These are phyloP conservation scores for Scaptomyza graminum DNA, from an alignment of 1,140 invertebrate species.

Conservation along the genomic window DNA sequence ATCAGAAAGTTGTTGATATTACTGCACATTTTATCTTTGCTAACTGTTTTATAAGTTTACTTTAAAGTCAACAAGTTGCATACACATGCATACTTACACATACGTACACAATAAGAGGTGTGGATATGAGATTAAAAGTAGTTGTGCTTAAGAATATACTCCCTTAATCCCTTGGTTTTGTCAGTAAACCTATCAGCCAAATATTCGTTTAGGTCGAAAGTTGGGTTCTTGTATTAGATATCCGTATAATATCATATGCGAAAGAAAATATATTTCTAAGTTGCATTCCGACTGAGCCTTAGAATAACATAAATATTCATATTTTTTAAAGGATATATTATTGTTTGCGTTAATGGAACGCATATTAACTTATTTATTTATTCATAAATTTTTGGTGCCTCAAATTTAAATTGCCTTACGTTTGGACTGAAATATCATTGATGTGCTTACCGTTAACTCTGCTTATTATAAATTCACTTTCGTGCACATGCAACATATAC, in stretches of 20 bases:
- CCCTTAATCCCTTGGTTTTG: too few relatives aligned
- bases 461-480: constrained; percentile 37
- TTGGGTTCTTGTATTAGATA: too few relatives aligned
- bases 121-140: too few relatives aligned
- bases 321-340: background rate
- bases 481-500: constrained; percentile 8
- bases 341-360: background rate
- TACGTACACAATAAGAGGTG: too few relatives aligned
- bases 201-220: too few relatives aligned
- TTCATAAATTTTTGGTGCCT: background rate
- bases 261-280: background rate
- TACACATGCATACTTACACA: background rate
- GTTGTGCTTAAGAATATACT: too few relatives aligned
- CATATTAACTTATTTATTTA: background rate
- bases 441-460: constrained; percentile 24
- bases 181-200: too few relatives aligned
- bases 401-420: constrained; percentile 16
- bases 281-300: background rate
- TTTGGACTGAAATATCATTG: constrained; percentile 12
- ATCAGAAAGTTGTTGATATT: constrained; percentile 47
- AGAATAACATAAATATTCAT: background rate
- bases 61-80: background rate
- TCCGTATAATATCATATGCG: too few relatives aligned
- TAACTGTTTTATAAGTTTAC: background rate
- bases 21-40: background rate